Percentiles rank a stretch among this genome's conserved stretches.
phyloP scores from a whole-genome alignment of 2,888 invertebrate genomes.

The Phragmatobia fuliginosa region DNA sequence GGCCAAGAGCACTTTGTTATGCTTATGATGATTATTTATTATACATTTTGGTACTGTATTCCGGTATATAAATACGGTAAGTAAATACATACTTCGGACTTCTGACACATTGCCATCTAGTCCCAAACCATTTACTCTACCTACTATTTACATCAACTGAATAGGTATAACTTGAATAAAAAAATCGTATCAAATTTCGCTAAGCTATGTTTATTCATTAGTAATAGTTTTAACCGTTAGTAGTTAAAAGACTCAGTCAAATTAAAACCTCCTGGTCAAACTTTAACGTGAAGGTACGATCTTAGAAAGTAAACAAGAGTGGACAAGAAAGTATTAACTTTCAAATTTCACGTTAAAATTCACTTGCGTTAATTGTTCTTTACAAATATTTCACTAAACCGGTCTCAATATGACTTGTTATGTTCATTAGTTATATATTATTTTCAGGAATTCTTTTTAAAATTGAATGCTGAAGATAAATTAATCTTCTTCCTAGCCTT shows the following conservation, averaged over 20 bases:
- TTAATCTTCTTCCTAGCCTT: too few species aligned
- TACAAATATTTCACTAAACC: not conserved
- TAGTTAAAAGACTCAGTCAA: not conserved
- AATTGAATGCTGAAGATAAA: too few species aligned
- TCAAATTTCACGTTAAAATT: conserved; percentile 6
- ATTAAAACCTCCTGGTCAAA: conserved; percentile 3
- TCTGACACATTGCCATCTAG: too few species aligned
- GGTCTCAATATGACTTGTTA: not conserved
- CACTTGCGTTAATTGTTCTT: conserved; percentile 6
- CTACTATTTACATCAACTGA: too few species aligned
- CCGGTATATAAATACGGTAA: too few species aligned
- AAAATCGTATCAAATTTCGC: not conserved
- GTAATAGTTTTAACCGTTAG: not conserved
- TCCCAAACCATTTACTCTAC: too few species aligned
- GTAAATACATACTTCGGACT: too few species aligned
- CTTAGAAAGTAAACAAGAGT: conserved; percentile 7
- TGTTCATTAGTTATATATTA: not conserved
- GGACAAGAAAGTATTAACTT: conserved; percentile 8
- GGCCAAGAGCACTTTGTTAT: too few species aligned
- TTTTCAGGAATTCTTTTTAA: too few species aligned
- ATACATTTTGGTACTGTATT: too few species aligned
- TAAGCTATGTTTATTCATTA: not conserved
- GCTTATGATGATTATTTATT: too few species aligned
- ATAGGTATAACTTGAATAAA: not conserved
- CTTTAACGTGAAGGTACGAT: not conserved